Evolutionary conservation across 2,113 vertebrate genomes (phyloP), one percentile per base, ranked within the genome.

Genomic region (Oncorhynchus kisutch): DNA sequence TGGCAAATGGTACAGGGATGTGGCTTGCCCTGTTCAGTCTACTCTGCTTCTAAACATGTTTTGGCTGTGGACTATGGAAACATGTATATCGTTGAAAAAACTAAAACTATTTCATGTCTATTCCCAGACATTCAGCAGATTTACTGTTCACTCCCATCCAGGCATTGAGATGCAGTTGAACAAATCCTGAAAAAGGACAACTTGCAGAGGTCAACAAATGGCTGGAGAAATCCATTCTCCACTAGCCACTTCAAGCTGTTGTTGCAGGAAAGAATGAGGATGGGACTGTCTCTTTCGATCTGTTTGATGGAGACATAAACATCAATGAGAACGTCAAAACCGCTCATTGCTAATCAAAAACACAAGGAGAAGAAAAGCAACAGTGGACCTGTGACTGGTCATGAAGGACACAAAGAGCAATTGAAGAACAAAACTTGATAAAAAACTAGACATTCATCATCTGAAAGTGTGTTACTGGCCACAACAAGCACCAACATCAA

Each of bases 21-120:
- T 93, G 72, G 85, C 74, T 24, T 76, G 72, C 66, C 90, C 93
- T 22, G 64, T 92, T 65, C 85, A 85, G 16, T 95, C 92, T 0
- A 86, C 90, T 2, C 86, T 91, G 62, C 90, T 91, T 76, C 60
- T 95, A 0, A 75, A 73, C 2, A 94, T 94, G 6, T 91, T 95
- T 72, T 99, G 34, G 34, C 96, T 89, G 96, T 98, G 68, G 97
- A 99, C 87, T 99, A 95, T 86, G 97, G 97, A 84, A 96, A 96
- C 88, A 90, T 83, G 64, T 82, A 86, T 4, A 86, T 96, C 45
- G 91, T 92, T 16, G 90, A 94, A 73, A 92, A 91, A 34, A 34
- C 6, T 1, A 34, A 86, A 88, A 80, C 25, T 86, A 94, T 18
- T 83, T 97, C 29, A 76, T 92, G n/a, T 87, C 90, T 59, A 94